These are phyloP conservation scores for Hydroisotoma schaefferi DNA, from an alignment of 2,888 invertebrate genomes.

Conservation along the genomic window DNA sequence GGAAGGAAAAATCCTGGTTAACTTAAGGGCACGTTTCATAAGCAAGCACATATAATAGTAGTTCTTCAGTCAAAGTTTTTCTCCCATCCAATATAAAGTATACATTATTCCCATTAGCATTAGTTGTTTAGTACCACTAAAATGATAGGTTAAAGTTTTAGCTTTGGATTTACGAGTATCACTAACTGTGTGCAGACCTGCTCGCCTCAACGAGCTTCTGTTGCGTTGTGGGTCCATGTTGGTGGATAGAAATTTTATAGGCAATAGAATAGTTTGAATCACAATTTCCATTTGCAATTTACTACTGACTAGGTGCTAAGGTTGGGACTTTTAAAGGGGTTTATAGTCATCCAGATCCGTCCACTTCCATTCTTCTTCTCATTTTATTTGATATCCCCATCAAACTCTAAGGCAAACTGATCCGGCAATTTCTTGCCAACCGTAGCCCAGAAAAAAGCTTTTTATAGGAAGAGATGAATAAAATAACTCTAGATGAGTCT, in stretches of 20 bases:
- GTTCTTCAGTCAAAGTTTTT: too few relatives aligned
- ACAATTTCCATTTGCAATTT: slow-evolving; percentile 23
- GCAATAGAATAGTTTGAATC: slow-evolving; percentile 25
- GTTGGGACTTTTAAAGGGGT: neutral
- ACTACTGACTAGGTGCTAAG: slow-evolving; percentile 1
- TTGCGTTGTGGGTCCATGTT: too few relatives aligned
- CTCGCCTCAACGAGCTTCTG: too few relatives aligned
- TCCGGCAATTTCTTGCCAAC: too few relatives aligned
- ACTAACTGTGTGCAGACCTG: slow-evolving; percentile 1
- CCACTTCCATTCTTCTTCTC: neutral
- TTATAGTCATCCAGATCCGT: slow-evolving; percentile 4
- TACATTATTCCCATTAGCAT: neutral
- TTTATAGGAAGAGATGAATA: too few relatives aligned
- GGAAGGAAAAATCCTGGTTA: too few relatives aligned
- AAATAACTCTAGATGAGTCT: too few relatives aligned
- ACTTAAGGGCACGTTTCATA: too few relatives aligned
- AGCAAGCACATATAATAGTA: too few relatives aligned
- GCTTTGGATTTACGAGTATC: neutral
- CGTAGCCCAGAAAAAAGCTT: too few relatives aligned
- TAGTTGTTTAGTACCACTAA: neutral
- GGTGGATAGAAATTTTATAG: slow-evolving; percentile 21
- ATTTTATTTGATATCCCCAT: slow-evolving; percentile 9
- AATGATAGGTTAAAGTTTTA: neutral
- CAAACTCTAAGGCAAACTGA: slow-evolving; percentile 3
- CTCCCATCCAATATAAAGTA: too few relatives aligned